These are phyloP conservation scores for Hyles lineata DNA, from an alignment of 2,888 invertebrate species.

Conservation along the genomic window DNA sequence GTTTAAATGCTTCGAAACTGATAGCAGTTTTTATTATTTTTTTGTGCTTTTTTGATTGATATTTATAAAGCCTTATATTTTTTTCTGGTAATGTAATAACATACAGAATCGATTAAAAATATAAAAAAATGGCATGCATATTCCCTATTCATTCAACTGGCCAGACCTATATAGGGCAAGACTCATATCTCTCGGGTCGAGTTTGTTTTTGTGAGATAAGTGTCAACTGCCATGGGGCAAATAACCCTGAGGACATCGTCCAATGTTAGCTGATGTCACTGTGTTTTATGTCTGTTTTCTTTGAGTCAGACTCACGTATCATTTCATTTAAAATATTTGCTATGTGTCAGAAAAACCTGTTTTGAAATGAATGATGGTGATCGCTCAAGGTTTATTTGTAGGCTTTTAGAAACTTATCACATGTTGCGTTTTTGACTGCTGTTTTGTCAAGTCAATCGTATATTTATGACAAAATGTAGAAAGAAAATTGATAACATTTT, in stretches of 20 bases:
- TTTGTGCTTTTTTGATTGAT: no score
- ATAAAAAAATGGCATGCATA: no score
- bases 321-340: neutral
- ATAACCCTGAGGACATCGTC: neutral
- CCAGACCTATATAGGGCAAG: neutral
- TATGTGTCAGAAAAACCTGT: neutral
- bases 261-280: conserved; percentile 3
- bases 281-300: neutral
- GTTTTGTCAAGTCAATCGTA: no score
- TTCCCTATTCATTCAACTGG: neutral
- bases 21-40: no score
- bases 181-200: neutral
- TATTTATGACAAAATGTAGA: no score
- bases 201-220: conserved; percentile 3
- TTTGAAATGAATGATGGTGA: neutral
- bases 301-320: neutral
- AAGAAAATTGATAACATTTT: no score
- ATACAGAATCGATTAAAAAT: no score
- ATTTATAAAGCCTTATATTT: no score
- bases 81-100: no score
- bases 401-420: no score
- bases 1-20: no score
- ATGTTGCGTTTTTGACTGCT: no score
- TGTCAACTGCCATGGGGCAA: neutral
- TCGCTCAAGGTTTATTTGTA: neutral